Evolutionary conservation across 2,113 vertebrate species (phyloP), one percentile per base, ranked within the genome.

Genomic region (Hucho hucho): DNA sequence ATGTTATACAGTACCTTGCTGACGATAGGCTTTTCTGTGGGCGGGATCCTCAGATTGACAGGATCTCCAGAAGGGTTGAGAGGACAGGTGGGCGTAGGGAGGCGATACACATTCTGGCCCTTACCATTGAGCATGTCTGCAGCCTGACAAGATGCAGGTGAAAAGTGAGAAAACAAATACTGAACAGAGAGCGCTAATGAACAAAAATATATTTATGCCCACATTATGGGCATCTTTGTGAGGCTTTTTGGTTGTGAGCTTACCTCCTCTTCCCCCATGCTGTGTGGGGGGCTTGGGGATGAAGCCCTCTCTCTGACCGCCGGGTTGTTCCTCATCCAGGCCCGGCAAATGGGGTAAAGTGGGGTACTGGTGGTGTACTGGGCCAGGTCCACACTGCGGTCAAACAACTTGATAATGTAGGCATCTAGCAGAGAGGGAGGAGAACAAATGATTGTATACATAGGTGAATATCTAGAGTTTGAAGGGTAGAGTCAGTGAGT

Each of bases 291-390:
- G 77, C 93, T 94, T 29, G 92, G 93, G 3, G 92, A 93, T 3
- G 84, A 77, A 20, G 89, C 82, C 0, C 84, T 87, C 75, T 94
- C 94, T 16, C 93, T 91, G 32, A 93, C 84, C 0, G 92, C 80
- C 6, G 96, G 96, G 70, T 94, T 95, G 83, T 97, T 97, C 75
- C 93, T 93, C 94, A 97, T 97, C 96, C 96, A 97, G 53, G 96
- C 92, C 2, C 96, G 94, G 79, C 96, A 97, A 86, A 97, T 96
- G 0, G 96, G 96, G 81, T 97, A 97, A 0, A 97, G 89, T 0
- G 96, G 93, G 0, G 95, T 95, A 77, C 86, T 92, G 66, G 94
- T 95, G 4, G 91, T 93, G 85, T 97, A 97, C 89, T 97, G 95
- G 69, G 96, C 96, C 86, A 97, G 85, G 88, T 97, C 96, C 76